phyloP scores from a whole-genome alignment of 2,797 vertebrate genomes.

The Macroramphosus scolopax region DNA sequence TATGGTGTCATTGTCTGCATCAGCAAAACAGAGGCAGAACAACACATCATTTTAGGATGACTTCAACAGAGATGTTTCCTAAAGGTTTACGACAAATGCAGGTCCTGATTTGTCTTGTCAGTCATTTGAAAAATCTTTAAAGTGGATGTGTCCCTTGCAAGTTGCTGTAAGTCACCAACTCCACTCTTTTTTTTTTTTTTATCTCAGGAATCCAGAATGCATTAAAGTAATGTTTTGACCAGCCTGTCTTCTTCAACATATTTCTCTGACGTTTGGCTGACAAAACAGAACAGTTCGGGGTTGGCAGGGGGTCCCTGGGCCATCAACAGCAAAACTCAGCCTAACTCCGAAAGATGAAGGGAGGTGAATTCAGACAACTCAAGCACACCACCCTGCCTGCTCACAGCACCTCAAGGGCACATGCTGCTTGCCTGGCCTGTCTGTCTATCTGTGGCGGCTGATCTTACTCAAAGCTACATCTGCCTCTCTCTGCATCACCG shows the following conservation, averaged over 20 bases:
- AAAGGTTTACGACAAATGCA: conserved; percentile 17
- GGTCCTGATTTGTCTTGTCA: conserved; percentile 28
- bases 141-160: conserved; percentile 16
- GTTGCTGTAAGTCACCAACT: conserved; percentile 30
- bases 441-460: conserved; percentile 61
- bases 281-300: conserved; percentile 43
- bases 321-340: conserved; percentile 56
- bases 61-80: conserved; percentile 15
- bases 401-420: conserved; percentile 61
- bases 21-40: conserved; percentile 26
- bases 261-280: conserved; percentile 57
- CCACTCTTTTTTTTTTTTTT: conserved; percentile 8
- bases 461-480: conserved; percentile 51
- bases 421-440: conserved; percentile 32
- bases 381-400: conserved; percentile 41
- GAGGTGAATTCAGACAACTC: conserved; percentile 51
- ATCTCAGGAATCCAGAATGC: conserved; percentile 22
- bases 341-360: conserved; percentile 58
- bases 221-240: conserved; percentile 38
- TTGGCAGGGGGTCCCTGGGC: conserved; percentile 48
- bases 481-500: conserved; percentile 42
- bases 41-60: conserved; percentile 22
- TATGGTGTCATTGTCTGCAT: conserved; percentile 30
- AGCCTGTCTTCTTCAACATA: conserved; percentile 38
- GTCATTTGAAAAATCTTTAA: conserved; percentile 25